Base-by-base conservation (phyloP, 64 coral and sea anemone genomes). In the Porites lutea region DNA sequence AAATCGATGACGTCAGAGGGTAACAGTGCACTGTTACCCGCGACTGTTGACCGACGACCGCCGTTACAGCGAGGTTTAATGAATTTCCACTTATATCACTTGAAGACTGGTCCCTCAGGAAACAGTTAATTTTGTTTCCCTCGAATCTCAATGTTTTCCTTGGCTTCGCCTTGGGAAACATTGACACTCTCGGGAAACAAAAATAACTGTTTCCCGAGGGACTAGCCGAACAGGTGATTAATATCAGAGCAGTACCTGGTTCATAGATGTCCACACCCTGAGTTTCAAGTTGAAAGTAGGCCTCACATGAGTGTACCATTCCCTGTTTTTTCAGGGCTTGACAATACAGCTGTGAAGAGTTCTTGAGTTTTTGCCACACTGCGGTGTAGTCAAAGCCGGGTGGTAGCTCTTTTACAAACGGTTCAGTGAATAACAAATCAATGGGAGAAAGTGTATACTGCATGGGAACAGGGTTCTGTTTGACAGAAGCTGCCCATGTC, bases 391-490 rank as follows among this genome's bases (percentile, higher is more conserved):
- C 15, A 50, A 76, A 2, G 2, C 48, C 74, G 4, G 48, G 48
- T 20, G 74, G 37, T 6, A 76, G 74, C 15, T 52, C 6, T 50
- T 76, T 45, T 4, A 18, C 8, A 45, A 79, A 90, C 16, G n/a
- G 55, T 18, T 21, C 88, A 79, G 82, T 92, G 66, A 92, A 92
- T 59, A 92, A 64, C 3, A 87, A 61, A 12, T 57, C 53, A 13
- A 92, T 86, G 66, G 71, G 37, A 50, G 59, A 86, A 12, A 92
- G 80, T 14, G 65, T 47, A 48, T 92, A 87, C 2, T 21, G 13
- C n/a, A 92, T 86, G 14, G 90, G 82, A 55, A 92, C 82, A 44
- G 90, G 90, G 60, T 92, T 92, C 59, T 92, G 81, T 23, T 78
- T 55, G 4, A 82, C 81, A 57, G 59, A 71, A 6, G 90, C 51